These are phyloP conservation scores for Pseudomyrmex gracilis DNA, from an alignment of 1,140 invertebrate species.

Conservation along the genomic window DNA sequence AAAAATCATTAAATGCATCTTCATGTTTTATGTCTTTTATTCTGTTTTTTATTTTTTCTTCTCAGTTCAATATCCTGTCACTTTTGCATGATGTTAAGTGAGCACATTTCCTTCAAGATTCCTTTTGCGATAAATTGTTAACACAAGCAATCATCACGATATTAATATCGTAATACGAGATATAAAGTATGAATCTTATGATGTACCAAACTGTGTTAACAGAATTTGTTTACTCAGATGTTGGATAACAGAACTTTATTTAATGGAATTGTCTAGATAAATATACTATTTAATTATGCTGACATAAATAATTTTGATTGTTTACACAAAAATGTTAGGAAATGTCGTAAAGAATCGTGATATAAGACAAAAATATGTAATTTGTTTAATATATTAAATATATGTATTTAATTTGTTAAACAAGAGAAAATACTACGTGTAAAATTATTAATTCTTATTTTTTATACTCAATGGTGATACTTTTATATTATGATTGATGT, in stretches of 20 bases:
- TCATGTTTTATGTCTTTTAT: slow-evolving; percentile 18
- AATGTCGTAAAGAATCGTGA: too few species aligned
- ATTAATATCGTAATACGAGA: background rate
- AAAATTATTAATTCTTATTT: too few species aligned
- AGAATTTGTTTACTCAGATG: background rate
- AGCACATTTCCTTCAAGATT: background rate
- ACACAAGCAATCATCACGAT: background rate
- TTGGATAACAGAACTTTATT: background rate
- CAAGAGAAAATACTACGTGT: too few species aligned
- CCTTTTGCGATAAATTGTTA: background rate
- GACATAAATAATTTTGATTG: background rate
- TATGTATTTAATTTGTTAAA: too few species aligned
- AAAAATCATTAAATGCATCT: slow-evolving; percentile 6
- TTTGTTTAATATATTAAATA: too few species aligned
- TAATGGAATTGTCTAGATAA: background rate
- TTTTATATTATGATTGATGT: background rate
- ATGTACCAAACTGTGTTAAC: background rate
- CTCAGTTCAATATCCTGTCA: slow-evolving; percentile 32
- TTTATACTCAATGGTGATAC: too few species aligned
- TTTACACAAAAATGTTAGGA: background rate
- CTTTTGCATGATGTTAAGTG: slow-evolving; percentile 24
- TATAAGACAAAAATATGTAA: too few species aligned
- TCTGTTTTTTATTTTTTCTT: slow-evolving; percentile 48
- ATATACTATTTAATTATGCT: background rate
- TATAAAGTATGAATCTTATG: background rate